Conservation (phyloP, 2,797 vertebrate genomes). For the Pelobates cultripes region DNA sequence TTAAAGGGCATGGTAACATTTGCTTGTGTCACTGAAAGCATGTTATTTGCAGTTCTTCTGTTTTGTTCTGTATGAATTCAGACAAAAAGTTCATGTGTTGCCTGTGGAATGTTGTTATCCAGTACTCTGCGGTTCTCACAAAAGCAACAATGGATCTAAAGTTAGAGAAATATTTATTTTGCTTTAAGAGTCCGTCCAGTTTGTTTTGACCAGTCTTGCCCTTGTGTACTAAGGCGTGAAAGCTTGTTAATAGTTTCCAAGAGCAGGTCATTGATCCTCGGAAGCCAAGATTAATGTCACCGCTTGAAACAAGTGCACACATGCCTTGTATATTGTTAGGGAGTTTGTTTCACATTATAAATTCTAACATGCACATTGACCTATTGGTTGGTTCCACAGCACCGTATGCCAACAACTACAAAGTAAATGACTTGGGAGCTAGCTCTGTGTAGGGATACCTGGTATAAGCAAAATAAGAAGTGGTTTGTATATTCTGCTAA, state of each 20-base stretch:
- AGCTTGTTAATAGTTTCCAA: conserved; percentile 4
- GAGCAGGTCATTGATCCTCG: background rate
- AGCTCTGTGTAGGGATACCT: too few relatives aligned
- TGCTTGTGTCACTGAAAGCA: too few relatives aligned
- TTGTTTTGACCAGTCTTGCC: conserved; percentile 6
- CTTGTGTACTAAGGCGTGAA: conserved; percentile 7
- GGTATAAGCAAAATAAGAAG: too few relatives aligned
- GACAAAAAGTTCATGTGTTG: too few relatives aligned
- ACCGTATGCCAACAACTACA: too few relatives aligned
- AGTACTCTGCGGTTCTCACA: background rate
- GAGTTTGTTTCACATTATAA: background rate
- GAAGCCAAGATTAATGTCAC: background rate
- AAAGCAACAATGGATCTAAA: background rate
- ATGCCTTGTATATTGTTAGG: conserved; percentile 7
- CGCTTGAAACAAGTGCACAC: conserved; percentile 20
- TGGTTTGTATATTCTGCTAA: too few relatives aligned
- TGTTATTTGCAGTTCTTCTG: too few relatives aligned
- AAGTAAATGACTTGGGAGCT: too few relatives aligned
- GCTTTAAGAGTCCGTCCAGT: background rate
- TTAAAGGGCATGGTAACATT: too few relatives aligned
- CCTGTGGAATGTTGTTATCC: too few relatives aligned
- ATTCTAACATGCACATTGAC: background rate
- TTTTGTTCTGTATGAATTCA: too few relatives aligned
- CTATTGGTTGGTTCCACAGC: background rate
- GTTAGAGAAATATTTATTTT: conserved; percentile 26